Evolutionary conservation across 2,113 vertebrate genomes (phyloP), one percentile per base, ranked within the genome.

Genomic region (Sceloporus tristichus): DNA sequence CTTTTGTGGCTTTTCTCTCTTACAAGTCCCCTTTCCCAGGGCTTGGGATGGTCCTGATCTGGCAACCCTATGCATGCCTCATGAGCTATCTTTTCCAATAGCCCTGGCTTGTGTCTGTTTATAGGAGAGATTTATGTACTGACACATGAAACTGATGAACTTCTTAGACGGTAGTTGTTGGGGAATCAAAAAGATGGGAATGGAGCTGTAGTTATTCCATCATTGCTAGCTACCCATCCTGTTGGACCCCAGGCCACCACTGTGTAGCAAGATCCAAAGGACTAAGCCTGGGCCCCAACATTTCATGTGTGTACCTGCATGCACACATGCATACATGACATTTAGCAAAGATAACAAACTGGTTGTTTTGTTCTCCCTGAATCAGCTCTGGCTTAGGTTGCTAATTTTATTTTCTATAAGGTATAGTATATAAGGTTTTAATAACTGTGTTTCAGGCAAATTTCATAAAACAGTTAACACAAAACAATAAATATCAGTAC

Each of bases 301-400:
- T 9, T 27, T 27, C n/a, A 40, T 18, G n/a, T 16, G 23, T 42
- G 19, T 42, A 19, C 38, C 11, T 42, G 38, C 74, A 75, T 25
- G 66, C 19, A 68, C 66, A 68, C 73, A 75, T 21, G 18, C 16
- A 40, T 6, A 42, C 3, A 8, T 38, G 21, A 59, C 56, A 59
- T 74, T 74, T 10, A 71, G 68, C 27, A 71, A 71, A 71, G 25
- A 71, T 1, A 71, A n/a, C 8, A 86, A 84, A 4, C 54, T 42
- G 78, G 53, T 9, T 42, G 9, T 27, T 29, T 38, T 18, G 18
- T 10, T 81, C 73, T 80, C 29, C 11, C 0, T 76, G 40, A 68
- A 86, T 53, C 71, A n/a, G 78, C 68, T 2, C 27, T 34, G 38
- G 85, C 53, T 59, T 79, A 74, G n/a, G 10, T 25, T 92, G 71